Percentiles rank a stretch among this genome's conserved stretches.
These are phyloP conservation scores for Channa argus DNA, from an alignment of 2,113 vertebrate species.

Conservation along the genomic window DNA sequence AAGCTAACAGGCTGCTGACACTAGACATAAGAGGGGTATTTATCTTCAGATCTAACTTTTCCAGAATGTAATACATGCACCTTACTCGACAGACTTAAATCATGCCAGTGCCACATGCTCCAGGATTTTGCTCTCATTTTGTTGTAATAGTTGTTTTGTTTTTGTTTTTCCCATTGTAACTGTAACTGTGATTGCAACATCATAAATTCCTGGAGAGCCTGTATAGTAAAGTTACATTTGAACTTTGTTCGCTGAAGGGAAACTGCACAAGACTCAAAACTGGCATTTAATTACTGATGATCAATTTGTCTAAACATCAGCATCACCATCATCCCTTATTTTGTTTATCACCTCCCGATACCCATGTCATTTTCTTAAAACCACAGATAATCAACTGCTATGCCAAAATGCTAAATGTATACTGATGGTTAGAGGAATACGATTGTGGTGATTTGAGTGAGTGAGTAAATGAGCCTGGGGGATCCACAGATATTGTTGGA, in stretches of 20 bases:
- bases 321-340: constrained; percentile 52
- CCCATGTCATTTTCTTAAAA: constrained; percentile 46
- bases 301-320: constrained; percentile 66
- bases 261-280: constrained; percentile 77
- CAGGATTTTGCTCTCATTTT: no score
- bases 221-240: no score
- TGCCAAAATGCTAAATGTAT: constrained; percentile 55
- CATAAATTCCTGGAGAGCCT: no score
- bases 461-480: constrained; percentile 13
- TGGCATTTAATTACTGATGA: constrained; percentile 53
- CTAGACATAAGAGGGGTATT: no score
- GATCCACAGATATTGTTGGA: constrained; percentile 48
- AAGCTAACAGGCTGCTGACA: no score
- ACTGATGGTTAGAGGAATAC: constrained; percentile 58
- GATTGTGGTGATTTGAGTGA: constrained; percentile 47
- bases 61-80: no score
- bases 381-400: constrained; percentile 55
- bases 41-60: no score
- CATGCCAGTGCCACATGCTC: no score
- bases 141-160: no score
- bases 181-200: no score
- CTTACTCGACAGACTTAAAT: no score
- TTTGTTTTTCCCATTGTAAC: no score
- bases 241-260: constrained; percentile 29
- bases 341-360: constrained; percentile 46